phyloP scores from a whole-genome alignment of 2,113 vertebrate species.

The Poecile atricapillus region DNA sequence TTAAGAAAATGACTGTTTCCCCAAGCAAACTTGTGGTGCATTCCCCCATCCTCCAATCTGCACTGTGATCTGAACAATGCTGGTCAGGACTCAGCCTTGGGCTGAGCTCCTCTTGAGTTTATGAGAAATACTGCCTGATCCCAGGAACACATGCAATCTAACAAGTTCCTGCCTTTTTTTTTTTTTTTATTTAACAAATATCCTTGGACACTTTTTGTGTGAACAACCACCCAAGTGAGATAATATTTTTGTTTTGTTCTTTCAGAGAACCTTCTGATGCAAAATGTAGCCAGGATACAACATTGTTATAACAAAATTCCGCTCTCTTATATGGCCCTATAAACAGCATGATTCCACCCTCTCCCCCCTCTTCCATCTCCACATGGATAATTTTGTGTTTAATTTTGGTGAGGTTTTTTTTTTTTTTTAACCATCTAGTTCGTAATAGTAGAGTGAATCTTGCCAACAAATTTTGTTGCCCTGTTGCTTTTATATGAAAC shows the following conservation, averaged over 20 bases:
- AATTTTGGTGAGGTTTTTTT: not conserved
- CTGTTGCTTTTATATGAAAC: not conserved
- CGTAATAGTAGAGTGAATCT: not conserved
- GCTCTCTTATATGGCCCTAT: not conserved
- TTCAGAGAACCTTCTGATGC: not conserved
- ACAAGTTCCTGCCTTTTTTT: rapidly evolving
- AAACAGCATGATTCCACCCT: not conserved
- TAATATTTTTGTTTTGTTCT: not conserved
- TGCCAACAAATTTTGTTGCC: rapidly evolving
- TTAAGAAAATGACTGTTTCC: not conserved
- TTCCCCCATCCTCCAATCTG: not conserved
- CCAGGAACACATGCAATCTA: not conserved
- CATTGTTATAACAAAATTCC: not conserved
- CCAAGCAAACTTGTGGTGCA: not conserved
- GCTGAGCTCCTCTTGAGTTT: not conserved
- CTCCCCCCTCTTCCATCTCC: not conserved
- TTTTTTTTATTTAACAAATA: not conserved
- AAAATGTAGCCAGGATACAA: not conserved
- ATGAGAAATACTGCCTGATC: not conserved
- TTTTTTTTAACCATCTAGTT: not conserved
- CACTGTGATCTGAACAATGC: not conserved
- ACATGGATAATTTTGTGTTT: not conserved
- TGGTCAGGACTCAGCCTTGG: not conserved
- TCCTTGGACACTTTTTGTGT: not conserved
- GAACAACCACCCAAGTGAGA: not conserved